Percentiles rank a stretch among this genome's conserved stretches.
phyloP scores from a whole-genome alignment of 2,113 vertebrate species.

The Thunnus thynnus region DNA sequence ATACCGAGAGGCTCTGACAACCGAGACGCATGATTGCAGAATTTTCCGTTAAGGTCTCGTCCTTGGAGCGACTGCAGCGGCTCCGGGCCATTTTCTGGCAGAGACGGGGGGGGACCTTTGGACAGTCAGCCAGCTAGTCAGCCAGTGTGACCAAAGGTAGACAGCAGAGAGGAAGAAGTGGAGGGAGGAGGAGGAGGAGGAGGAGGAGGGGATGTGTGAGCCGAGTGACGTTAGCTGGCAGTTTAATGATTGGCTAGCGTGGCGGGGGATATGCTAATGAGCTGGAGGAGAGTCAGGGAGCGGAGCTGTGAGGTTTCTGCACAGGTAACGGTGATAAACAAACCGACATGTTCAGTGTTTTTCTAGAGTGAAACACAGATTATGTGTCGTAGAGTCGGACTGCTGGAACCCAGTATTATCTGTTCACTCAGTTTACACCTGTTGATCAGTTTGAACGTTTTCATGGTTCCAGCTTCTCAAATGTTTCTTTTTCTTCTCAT shows the following conservation, averaged over 20 bases:
- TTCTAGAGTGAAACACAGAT: no score
- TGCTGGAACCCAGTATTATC: no score
- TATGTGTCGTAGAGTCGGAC: no score
- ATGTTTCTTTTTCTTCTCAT: no score
- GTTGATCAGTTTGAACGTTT: no score
- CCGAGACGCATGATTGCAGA: not conserved
- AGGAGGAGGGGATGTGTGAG: conserved; percentile 18
- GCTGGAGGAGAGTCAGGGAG: no score
- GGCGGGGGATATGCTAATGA: conserved; percentile 29
- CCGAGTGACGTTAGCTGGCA: conserved; percentile 37
- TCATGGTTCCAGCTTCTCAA: no score
- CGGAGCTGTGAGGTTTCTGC: no score
- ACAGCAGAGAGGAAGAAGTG: not conserved
- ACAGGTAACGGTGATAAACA: no score
- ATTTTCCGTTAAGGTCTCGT: not conserved
- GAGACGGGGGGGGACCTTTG: conserved; percentile 70
- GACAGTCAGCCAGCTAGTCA: conserved; percentile 18
- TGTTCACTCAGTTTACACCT: no score
- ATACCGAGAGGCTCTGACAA: not conserved
- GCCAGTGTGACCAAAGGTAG: conserved; percentile 74
- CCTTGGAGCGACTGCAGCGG: not conserved
- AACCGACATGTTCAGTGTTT: no score
- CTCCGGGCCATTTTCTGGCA: not conserved
- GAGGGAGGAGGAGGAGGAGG: not conserved
- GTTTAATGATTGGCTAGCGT: conserved; percentile 48